A percentile compares a stretch with the other conserved stretches of the same genome.
These are phyloP conservation scores for Aspidiotus destructor DNA, from an alignment of 2,888 invertebrate species.

Conservation along the genomic window DNA sequence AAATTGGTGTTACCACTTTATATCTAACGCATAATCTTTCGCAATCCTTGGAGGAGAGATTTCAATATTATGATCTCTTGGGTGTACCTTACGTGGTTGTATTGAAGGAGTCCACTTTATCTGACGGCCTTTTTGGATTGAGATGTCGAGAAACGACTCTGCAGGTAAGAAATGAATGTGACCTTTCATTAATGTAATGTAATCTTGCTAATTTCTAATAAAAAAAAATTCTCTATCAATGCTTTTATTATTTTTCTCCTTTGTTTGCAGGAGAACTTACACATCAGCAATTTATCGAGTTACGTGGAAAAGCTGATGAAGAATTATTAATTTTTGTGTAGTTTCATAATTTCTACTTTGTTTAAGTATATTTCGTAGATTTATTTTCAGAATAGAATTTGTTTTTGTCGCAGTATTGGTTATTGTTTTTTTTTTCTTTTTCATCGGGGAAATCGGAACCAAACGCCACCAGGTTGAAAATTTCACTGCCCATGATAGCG, in stretches of 20 bases:
- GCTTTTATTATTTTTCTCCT: constrained; percentile 22
- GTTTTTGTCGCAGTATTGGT: too few relatives aligned
- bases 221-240: constrained; percentile 4
- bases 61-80: constrained; percentile 48
- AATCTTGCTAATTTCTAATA: constrained; percentile 24
- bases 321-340: constrained; percentile 22
- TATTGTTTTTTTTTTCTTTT: too few relatives aligned
- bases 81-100: constrained; percentile 66
- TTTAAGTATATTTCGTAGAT: too few relatives aligned
- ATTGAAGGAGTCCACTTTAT: constrained; percentile 57
- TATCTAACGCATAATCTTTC: constrained; percentile 37
- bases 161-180: constrained; percentile 45
- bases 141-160: constrained; percentile 49
- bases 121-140: constrained; percentile 57
- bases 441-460: too few relatives aligned
- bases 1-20: constrained; percentile 43
- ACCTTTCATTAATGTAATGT: too few relatives aligned
- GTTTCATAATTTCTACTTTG: too few relatives aligned
- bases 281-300: constrained; percentile 53
- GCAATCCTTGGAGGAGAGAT: constrained; percentile 42
- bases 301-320: constrained; percentile 51
- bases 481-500: too few relatives aligned
- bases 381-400: too few relatives aligned
- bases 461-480: too few relatives aligned
- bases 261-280: constrained; percentile 56